Evolutionary conservation across 1,140 invertebrate species (phyloP).

Genomic region (Idris sp.): DNA sequence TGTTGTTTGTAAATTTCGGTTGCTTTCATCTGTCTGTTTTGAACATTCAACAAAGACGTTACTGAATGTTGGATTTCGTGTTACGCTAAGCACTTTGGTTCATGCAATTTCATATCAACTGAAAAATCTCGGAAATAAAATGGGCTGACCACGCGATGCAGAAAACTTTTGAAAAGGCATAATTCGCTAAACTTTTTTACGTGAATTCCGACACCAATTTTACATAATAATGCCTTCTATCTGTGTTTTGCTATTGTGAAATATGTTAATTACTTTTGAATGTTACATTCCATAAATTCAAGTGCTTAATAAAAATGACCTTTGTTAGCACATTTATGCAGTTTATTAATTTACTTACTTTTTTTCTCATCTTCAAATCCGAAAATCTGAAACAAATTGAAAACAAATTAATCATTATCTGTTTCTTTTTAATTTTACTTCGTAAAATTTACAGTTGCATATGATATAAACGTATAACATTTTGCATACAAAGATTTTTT

Average conservation of each 20-base stretch:
- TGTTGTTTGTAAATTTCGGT: slow-evolving; percentile 7
- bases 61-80: slow-evolving; percentile 21
- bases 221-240: slow-evolving; percentile 15
- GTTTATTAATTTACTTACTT: slow-evolving; percentile 24
- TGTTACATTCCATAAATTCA: background rate
- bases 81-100: slow-evolving; percentile 29
- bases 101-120: slow-evolving; percentile 31
- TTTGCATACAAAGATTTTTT: too few species aligned
- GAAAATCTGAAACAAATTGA: slow-evolving; percentile 29
- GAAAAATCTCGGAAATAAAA: slow-evolving; percentile 27
- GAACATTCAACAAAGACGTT: slow-evolving; percentile 17
- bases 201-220: slow-evolving; percentile 19
- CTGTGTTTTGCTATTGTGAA: background rate
- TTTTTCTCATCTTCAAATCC: slow-evolving; percentile 15
- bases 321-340: background rate
- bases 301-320: background rate
- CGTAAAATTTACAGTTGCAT: too few species aligned
- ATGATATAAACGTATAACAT: too few species aligned
- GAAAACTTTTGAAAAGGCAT: slow-evolving; percentile 13
- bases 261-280: slow-evolving; percentile 25
- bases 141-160: slow-evolving; percentile 16
- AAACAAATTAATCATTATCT: background rate
- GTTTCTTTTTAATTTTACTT: background rate
- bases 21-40: slow-evolving; percentile 17
- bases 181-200: slow-evolving; percentile 5